Base-by-base conservation (phyloP, 1,140 invertebrate species). In the Papilio machaon region DNA sequence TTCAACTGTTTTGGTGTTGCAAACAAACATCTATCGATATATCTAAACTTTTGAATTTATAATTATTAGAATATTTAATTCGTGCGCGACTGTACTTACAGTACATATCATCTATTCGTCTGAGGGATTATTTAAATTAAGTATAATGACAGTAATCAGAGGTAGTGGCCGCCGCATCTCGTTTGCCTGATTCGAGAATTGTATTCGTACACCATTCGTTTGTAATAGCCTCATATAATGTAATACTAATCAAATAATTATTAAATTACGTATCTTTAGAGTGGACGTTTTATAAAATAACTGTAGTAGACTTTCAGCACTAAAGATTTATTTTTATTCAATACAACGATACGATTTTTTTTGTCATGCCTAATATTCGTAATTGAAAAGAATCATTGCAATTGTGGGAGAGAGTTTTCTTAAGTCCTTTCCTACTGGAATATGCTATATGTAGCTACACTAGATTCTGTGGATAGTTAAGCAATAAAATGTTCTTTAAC, bases 111-210 rank as follows among this genome's bases (percentile, higher is more conserved):
- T 84, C 84, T 86, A 85, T 88, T 87, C 84, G 85, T 85, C 84
- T 84, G 84, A 87, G 81, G 84, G 87, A 88, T 89, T 92, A 91
- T 92, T 91, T 90, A 91, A 91, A 92, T 92, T 85, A 89, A 87
- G 83, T 82, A 87, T 91, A 92, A 92, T 92, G 88, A 91, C 80
- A 85, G 87, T 89, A 85, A 91, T 91, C 90, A 90, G 84, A 73
- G 74, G 60, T 23, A 70, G 30, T 15, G 64, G 11, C 64, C 81
- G 83, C 81, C 84, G 79, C 84, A 82, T 85, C 85, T 86, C 85
- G 83, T 86, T 87, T 86, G 88, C 88, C 86, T 91, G 86, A 92
- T 91, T 91, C 86, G 85, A 89, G 83, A 88, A 88, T 84, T 83
- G 81, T 82, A 81, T 73, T 43, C 77, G 70, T 75, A 78, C 49